Conservation (phyloP, 2,797 vertebrate species). For the Notolepis coatsorum region DNA sequence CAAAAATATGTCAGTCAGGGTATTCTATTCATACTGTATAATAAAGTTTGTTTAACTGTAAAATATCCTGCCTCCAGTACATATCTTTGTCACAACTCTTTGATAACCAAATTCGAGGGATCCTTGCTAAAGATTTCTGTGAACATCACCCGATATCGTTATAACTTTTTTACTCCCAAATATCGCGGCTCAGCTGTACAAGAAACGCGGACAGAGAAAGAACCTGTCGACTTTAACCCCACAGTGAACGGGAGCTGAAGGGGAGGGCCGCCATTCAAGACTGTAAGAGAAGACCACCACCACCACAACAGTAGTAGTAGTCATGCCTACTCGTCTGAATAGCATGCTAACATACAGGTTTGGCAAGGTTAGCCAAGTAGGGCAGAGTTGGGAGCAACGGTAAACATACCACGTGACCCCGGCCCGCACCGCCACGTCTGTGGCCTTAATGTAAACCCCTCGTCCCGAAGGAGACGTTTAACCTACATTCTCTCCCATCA, state of each 20-base stretch:
- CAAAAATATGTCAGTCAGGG: too few species aligned
- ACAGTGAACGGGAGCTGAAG: background rate
- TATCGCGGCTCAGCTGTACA: too few species aligned
- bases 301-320: constrained; percentile 35
- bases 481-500: background rate
- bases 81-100: too few species aligned
- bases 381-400: constrained; percentile 20
- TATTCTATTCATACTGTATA: too few species aligned
- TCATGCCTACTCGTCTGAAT: constrained; percentile 40
- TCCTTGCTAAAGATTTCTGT: too few species aligned
- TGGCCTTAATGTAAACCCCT: background rate
- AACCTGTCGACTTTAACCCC: too few species aligned
- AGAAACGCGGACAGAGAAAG: too few species aligned
- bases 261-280: background rate
- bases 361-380: constrained; percentile 51
- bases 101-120: too few species aligned
- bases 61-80: too few species aligned
- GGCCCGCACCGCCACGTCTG: background rate
- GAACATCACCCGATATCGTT: too few species aligned
- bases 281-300: constrained; percentile 21
- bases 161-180: too few species aligned
- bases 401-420: constrained; percentile 18
- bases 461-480: background rate
- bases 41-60: too few species aligned
- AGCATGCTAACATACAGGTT: constrained; percentile 72